Percentiles rank a stretch among this genome's conserved stretches.
phyloP scores from a whole-genome alignment of 2,113 vertebrate species.

The Galemys pyrenaicus region DNA sequence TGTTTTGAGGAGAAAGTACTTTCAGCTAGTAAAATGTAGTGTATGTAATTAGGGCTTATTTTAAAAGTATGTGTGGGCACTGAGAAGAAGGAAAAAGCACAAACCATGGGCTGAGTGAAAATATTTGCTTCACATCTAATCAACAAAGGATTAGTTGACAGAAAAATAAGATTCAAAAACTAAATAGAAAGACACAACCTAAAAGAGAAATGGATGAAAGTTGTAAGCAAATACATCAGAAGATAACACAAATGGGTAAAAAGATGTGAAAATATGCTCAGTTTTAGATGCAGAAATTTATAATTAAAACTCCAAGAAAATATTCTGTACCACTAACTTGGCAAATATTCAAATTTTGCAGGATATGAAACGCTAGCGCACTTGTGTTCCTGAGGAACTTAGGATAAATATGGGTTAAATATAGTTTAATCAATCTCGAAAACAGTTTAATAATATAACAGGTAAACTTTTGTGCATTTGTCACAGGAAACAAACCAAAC shows the following conservation, averaged over 20 bases:
- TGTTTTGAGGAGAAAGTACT: not conserved
- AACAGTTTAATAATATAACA: not conserved
- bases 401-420: not conserved
- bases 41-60: not conserved
- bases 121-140: not conserved
- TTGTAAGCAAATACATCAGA: not conserved
- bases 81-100: not conserved
- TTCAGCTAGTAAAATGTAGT: not conserved
- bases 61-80: not conserved
- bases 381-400: not conserved
- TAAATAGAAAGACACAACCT: not conserved
- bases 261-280: constrained; percentile 3
- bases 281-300: not conserved
- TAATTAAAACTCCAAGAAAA: not conserved
- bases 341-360: not conserved
- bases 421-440: not conserved
- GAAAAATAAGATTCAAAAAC: not conserved
- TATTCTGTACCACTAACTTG: not conserved
- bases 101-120: not conserved
- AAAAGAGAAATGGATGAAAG: not conserved
- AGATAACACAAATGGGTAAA: not conserved
- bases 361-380: not conserved
- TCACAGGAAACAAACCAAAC: not conserved
- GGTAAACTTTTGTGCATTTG: not conserved
- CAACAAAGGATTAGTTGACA: not conserved